Evolutionary conservation across 2,888 invertebrate genomes (phyloP), one percentile per base, ranked within the genome.

Genomic region (Caenorhabditis japonica): DNA sequence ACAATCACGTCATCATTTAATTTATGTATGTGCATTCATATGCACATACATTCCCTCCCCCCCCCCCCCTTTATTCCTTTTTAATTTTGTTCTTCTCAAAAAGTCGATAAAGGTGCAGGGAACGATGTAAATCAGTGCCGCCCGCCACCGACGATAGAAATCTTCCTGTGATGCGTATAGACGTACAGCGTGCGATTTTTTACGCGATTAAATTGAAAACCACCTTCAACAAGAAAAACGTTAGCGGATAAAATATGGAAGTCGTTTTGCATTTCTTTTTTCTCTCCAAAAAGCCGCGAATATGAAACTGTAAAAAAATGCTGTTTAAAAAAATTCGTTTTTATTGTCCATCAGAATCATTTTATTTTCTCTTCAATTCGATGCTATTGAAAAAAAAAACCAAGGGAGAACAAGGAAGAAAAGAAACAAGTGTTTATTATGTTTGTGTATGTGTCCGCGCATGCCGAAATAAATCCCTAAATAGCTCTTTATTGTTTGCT

Each of bases 391-490:
- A n/a, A n/a, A 43, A 21, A 19, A 23, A 21, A 13, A 7, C 34
- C 41, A 12, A n/a, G n/a, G n/a, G n/a, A n/a, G n/a, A n/a, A n/a
- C n/a, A n/a, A n/a, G 47, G 8, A 39, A 41, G 44, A 55, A 55
- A 62, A n/a, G n/a, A n/a, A n/a, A n/a, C n/a, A n/a, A 64, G 56
- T 64, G 64, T 64, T 64, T 64, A 64, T 64, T 64, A 56, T 64
- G n/a, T n/a, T n/a, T n/a, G n/a, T n/a, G n/a, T n/a, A 56, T 64
- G 64, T 64, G 55, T 64, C 41, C 43, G 41, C 64, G 64, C 64
- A 62, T 62, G 64, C 64, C 64, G 64, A 64, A 64, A 64, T 64
- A 64, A 64, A 64, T 64, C 64, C 56, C 64, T 64, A 64, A 64
- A 64, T 64, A 64, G 64, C 64, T 64, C 64, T 64, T 55, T 33